These are phyloP conservation scores for Eucera pruinosa DNA, from an alignment of 2,888 invertebrate species.

Conservation along the genomic window DNA sequence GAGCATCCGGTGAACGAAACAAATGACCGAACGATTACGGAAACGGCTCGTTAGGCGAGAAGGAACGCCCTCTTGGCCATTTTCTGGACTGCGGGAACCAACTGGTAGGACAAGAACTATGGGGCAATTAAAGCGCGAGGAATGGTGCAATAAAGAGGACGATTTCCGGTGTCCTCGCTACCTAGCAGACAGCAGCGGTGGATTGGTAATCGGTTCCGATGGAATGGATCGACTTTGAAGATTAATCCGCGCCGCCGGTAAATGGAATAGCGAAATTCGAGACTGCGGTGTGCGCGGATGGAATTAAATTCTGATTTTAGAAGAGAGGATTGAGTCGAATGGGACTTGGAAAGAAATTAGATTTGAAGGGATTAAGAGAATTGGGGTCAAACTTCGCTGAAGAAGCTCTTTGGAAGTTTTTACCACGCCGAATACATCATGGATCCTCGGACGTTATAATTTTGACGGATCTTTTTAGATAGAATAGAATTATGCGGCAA, in stretches of 20 bases:
- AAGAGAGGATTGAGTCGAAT: neutral
- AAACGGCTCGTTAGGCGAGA: conserved; percentile 3
- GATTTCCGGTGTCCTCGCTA: neutral
- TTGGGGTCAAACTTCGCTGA: neutral
- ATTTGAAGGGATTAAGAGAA: neutral
- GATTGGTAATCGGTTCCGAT: neutral
- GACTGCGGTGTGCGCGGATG: neutral
- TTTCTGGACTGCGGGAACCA: neutral
- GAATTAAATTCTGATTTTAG: conserved; percentile 3
- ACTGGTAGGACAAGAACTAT: neutral
- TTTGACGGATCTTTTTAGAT: neutral
- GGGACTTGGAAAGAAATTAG: neutral
- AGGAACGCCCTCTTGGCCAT: neutral
- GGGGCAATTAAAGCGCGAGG: neutral
- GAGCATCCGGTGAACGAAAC: neutral
- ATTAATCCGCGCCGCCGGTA: neutral
- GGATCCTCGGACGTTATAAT: neutral
- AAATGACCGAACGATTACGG: conserved; percentile 6
- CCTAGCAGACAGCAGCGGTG: neutral
- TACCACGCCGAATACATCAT: too few relatives aligned
- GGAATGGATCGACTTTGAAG: neutral
- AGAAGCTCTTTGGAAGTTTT: too few relatives aligned
- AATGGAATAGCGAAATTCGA: neutral
- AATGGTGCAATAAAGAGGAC: neutral
- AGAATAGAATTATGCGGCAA: too few relatives aligned